Evolutionary conservation across 2,888 invertebrate species (phyloP), one percentile per base, ranked within the genome.

Genomic region (Drosophila melanocephala): DNA sequence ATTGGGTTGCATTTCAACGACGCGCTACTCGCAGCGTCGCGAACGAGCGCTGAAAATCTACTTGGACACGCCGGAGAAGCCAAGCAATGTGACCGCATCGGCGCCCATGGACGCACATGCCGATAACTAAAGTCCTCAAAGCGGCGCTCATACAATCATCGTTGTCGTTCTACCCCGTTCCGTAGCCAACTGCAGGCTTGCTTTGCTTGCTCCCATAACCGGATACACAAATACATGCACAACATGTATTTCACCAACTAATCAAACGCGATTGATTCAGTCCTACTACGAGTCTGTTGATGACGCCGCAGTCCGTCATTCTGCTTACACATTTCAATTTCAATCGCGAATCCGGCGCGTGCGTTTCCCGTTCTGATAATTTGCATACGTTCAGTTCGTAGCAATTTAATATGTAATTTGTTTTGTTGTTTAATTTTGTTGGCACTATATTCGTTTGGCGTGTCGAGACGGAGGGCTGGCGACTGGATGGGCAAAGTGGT

Each of bases 1-100:
- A 75, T 84, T 94, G 67, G 92, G 91, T 47, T 92, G 92, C 81
- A 90, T 90, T 78, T 92, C 90, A 57, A 91, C 94, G 63, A 93
- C 94, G 70, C 91, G 93, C 53, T 95, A 94, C 87, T 95, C 95
- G 68, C 95, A 95, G 47, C 94, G 96, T 57, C 95, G 95, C 86
- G 97, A 97, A 92, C 94, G 95, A 85, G 96, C 96, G 37, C 94
- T 97, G 60, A 96, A 96, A 94, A 97, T 97, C 83, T 96, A 96
- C 92, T 93, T 96, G 83, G 96, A 96, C 69, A 90, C 92, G 37
- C 92, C 93, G 39, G 92, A 92, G 53, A 91, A 92, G 68, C 79
- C 91, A 30, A 89, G 65, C 76, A 89, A 79, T 71, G 70, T 90
- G 16, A 83, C 87, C 6, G 87, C 89, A 32, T 77, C 87, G 60